Base-by-base conservation (phyloP, 2,113 vertebrate species). In the Cygnus buccinator region DNA sequence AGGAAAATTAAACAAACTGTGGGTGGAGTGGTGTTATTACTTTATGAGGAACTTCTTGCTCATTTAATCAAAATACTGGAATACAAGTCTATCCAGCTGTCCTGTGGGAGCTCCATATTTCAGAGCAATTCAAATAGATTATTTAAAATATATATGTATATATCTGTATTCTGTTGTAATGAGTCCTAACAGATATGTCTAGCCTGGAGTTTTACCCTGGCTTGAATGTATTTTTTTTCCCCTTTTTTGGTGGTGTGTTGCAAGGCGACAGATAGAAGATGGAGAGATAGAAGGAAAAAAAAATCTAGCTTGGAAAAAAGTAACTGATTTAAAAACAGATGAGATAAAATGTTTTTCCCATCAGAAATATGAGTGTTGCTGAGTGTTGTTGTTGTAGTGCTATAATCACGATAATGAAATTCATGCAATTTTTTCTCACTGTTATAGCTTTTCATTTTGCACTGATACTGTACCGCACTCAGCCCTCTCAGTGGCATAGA, bases 381-480 rank as follows among this genome's bases (percentile, higher is more conserved):
- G 94, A 97, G 75, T 67, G 68, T 48, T 39, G 39, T 39, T 39
- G 39, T 39, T 90, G 48, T 71, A 70, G 78, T 84, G 74, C 68
- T 74, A 23, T 75, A 91, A 68, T 95, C 85, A 94, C 46, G 59
- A 63, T 91, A 96, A 97, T 93, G 84, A 94, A 70, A 94, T 95
- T 95, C 84, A 95, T 72, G 63, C 19, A 87, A 92, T 92, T 95
- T 91, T 50, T 93, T 94, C 80, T 82, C 71, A 35, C 67, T 70
- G 67, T 85, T 81, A 66, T 7, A 87, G 67, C 76, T 94, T 91
- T 94, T 80, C 63, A 92, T 83, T 91, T 91, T 61, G 48, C 26
- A 63, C 59, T 83, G 73, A 62, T 70, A 35, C 54, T 54, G 6
- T 7, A 90, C 55, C 75, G 39, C 90, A 72, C 77, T 95, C 91